These are phyloP conservation scores for Prosopocoilus inquinatus DNA, from an alignment of 2,888 invertebrate species.

Conservation along the genomic window DNA sequence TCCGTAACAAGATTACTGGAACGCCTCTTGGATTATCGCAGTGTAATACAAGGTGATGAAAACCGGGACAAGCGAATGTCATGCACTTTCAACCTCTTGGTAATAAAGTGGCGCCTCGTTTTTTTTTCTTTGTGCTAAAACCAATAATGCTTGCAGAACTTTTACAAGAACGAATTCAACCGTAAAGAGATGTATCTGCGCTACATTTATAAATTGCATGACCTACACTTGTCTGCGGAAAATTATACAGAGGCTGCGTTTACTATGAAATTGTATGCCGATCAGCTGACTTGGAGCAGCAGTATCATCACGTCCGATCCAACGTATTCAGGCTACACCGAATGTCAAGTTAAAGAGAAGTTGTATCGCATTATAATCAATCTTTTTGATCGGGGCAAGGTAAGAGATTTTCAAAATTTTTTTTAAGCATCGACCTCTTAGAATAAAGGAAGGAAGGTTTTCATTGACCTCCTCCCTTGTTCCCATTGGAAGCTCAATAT, in stretches of 20 bases:
- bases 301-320: conserved; percentile 66
- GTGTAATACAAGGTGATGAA: conserved; percentile 93
- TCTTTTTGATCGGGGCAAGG: conserved; percentile 93
- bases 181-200: conserved; percentile 93
- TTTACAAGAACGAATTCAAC: conserved; percentile 94
- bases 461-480: no score
- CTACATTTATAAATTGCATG: conserved; percentile 93
- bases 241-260: conserved; percentile 95
- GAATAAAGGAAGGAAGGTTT: no score
- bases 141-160: conserved; percentile 64
- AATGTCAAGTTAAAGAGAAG: conserved; percentile 88
- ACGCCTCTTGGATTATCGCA: conserved; percentile 87
- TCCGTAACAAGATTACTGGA: conserved; percentile 88
- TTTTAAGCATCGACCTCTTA: no score
- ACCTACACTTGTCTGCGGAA: conserved; percentile 86
- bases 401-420: conserved; percentile 38
- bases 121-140: background rate
- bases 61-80: conserved; percentile 95
- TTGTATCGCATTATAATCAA: conserved; percentile 86
- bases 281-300: conserved; percentile 82
- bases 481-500: no score
- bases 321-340: conserved; percentile 71
- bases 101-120: conserved; percentile 47
- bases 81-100: conserved; percentile 90
- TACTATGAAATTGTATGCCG: conserved; percentile 90